These are phyloP conservation scores for Adoxophyes honmai DNA, from an alignment of 1,140 invertebrate species.

Conservation along the genomic window DNA sequence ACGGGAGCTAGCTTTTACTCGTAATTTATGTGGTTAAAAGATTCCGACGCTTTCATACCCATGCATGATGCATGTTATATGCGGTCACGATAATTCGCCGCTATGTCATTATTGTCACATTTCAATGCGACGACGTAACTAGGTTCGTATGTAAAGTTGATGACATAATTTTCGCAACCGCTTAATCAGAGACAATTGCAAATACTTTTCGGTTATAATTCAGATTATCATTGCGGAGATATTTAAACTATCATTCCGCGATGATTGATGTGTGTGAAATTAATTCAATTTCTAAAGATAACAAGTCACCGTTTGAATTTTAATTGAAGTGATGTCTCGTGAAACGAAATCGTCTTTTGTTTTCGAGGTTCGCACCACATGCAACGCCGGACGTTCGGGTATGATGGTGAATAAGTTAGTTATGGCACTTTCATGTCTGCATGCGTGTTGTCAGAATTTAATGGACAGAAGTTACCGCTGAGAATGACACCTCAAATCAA, in stretches of 20 bases:
- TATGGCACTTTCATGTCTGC: background rate
- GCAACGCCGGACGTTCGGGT: conserved; percentile 12
- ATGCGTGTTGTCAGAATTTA: background rate
- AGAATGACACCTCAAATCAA: background rate
- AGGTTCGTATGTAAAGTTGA: background rate
- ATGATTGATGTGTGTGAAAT: conserved; percentile 39
- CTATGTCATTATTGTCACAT: conserved; percentile 14
- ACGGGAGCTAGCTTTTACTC: conserved; percentile 71
- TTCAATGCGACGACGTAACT: conserved; percentile 1
- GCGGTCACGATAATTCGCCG: conserved; percentile 16
- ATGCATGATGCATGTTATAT: conserved; percentile 15
- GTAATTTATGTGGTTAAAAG: conserved; percentile 61
- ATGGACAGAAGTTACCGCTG: background rate
- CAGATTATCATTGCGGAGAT: background rate
- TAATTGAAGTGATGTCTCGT: conserved; percentile 22
- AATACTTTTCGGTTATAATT: background rate
- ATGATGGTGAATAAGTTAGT: conserved; percentile 10
- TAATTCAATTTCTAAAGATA: conserved; percentile 28
- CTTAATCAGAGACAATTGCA: background rate
- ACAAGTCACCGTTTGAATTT: conserved; percentile 17
- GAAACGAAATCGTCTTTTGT: conserved; percentile 39
- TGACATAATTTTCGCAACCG: conserved; percentile 2
- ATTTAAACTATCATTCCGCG: background rate
- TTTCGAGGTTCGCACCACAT: conserved; percentile 41
- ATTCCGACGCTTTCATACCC: conserved; percentile 47